Base-by-base conservation (phyloP, 2,888 invertebrate genomes). In the Geotrupes spiniger region DNA sequence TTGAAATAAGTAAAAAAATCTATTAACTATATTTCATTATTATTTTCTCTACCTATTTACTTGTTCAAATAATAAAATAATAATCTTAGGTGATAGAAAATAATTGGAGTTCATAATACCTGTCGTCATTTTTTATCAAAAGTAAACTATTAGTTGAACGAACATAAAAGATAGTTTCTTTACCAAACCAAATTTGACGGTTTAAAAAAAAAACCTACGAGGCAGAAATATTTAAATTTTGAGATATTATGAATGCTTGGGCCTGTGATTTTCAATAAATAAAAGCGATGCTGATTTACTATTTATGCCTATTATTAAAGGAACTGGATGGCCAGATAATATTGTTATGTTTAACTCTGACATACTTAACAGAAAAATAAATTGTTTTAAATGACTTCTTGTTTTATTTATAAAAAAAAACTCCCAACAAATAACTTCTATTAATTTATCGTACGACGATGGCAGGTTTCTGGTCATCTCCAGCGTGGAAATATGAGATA, bases 311-410 rank as follows among this genome's bases (percentile, higher is more conserved):
- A 66, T 64, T 63, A 49, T 51, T 62, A 57, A 59, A 61, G 63
- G 63, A 4, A 64, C 66, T 62, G 63, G 65, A 62, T 61, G 63
- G 65, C 63, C 61, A 63, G 62, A 63, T 63, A 67, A 69, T 66
- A 68, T 70, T 71, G 70, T 71, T 72, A 70, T 69, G 66, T 69
- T 71, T 69, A 70, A 69, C 64, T 68, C 59, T 62, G 63, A 69
- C 68, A 68, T 69, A 68, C 69, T 67, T 63, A 65, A 65, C 68
- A 56, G 64, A 62, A 64, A 62, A 70, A 66, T 68, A 70, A 68
- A 69, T 68, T 69, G 68, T 69, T 69, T 69, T 69, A 62, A 66
- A 65, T 33, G 33, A 33, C 9, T 33, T 33, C n/a, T 14, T 33
- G 12, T 33, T 33, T n/a, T 33, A 14, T 10, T 33, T 33, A 9